Percentiles rank a stretch among this genome's conserved stretches.
phyloP scores from a whole-genome alignment of 2,888 invertebrate species.

The Dascillus cervinus region DNA sequence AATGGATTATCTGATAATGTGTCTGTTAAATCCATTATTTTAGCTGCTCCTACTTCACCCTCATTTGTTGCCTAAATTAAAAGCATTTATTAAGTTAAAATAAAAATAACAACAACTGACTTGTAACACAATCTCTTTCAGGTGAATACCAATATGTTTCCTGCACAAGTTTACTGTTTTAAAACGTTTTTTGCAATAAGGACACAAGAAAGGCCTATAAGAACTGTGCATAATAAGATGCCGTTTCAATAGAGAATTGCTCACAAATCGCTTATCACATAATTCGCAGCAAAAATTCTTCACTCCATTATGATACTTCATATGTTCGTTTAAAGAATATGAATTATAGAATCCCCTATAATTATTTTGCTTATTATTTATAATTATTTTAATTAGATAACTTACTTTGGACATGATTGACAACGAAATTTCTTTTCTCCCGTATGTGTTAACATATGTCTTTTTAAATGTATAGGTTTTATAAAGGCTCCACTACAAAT shows the following conservation, averaged over 20 bases:
- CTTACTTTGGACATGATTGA: slow-evolving; percentile 34
- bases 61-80: slow-evolving; percentile 2
- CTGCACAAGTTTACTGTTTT: slow-evolving; percentile 53
- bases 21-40: slow-evolving; percentile 14
- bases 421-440: slow-evolving; percentile 37
- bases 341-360: slow-evolving; percentile 27
- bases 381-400: too few species aligned
- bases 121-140: slow-evolving; percentile 5
- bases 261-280: slow-evolving; percentile 39
- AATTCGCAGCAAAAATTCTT: slow-evolving; percentile 35
- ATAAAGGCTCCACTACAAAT: slow-evolving; percentile 44
- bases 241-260: slow-evolving; percentile 33
- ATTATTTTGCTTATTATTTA: too few species aligned
- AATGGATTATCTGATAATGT: slow-evolving; percentile 15
- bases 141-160: slow-evolving; percentile 42
- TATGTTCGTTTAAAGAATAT: slow-evolving; percentile 32
- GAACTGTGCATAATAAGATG: slow-evolving; percentile 40
- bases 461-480: slow-evolving; percentile 50
- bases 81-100: too few species aligned
- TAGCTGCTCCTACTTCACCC: slow-evolving; percentile 4
- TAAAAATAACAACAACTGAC: slow-evolving; percentile 5
- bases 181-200: slow-evolving; percentile 53
- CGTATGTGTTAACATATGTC: slow-evolving; percentile 37
- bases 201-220: slow-evolving; percentile 49
- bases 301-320: slow-evolving; percentile 32